Evolutionary conservation across 2,888 invertebrate species (phyloP).

Genomic region (Caenorhabditis sp.): DNA sequence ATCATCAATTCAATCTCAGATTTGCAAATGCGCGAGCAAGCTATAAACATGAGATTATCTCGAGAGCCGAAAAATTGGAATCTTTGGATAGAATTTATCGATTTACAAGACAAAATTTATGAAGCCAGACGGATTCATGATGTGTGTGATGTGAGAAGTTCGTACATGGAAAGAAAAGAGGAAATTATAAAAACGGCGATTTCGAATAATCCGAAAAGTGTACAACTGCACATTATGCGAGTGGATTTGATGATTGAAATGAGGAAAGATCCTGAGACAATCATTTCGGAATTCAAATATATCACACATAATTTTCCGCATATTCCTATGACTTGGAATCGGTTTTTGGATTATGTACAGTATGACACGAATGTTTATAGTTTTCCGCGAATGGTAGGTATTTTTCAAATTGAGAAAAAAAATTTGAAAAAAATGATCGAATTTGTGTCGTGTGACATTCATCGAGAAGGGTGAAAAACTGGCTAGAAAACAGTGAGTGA

Average conservation of each 20-base stretch:
- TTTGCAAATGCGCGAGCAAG: not conserved
- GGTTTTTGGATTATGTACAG: conserved; percentile 22
- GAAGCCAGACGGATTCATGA: not conserved
- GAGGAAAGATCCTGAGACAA: not conserved
- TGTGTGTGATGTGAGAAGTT: not conserved
- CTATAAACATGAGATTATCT: not conserved
- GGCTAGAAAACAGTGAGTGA: too few relatives aligned
- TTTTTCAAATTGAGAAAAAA: too few relatives aligned
- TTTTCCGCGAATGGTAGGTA: not conserved
- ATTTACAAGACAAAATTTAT: conserved; percentile 8
- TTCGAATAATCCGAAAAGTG: not conserved
- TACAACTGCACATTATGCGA: conserved; percentile 4
- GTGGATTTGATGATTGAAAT: conserved; percentile 12
- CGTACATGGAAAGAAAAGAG: conserved; percentile 6
- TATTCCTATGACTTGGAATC: conserved; percentile 16
- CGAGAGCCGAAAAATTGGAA: not conserved
- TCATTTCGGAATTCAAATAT: not conserved
- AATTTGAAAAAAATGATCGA: not conserved
- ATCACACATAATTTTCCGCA: conserved; percentile 9
- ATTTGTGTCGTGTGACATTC: too few relatives aligned
- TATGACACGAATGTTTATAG: conserved; percentile 7
- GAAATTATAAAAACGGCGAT: conserved; percentile 11
- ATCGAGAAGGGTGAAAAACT: too few relatives aligned
- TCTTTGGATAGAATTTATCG: conserved; percentile 6
- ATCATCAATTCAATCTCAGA: not conserved